Evolutionary conservation across 2,113 vertebrate genomes (phyloP).

Genomic region (Gobiocypris rarus): DNA sequence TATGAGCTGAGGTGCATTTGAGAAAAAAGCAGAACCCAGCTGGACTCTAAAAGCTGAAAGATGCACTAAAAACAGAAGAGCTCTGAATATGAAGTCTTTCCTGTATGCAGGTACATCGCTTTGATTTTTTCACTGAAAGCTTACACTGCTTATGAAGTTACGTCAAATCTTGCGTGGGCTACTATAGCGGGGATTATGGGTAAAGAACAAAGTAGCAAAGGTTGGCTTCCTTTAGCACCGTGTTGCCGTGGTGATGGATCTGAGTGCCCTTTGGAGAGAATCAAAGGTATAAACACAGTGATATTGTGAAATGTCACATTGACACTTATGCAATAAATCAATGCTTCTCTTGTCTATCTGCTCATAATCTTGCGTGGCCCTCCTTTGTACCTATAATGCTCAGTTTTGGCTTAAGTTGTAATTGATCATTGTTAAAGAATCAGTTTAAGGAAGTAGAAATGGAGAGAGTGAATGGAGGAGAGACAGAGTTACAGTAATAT

Average conservation of each 20-base stretch:
- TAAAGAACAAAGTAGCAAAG: conserved; percentile 40
- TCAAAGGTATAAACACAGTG: conserved; percentile 60
- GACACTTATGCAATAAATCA: conserved; percentile 67
- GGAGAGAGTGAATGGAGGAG: conserved; percentile 16
- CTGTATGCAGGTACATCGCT: conserved; percentile 1
- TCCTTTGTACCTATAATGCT: conserved; percentile 40
- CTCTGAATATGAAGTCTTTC: background rate
- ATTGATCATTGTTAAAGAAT: conserved; percentile 61
- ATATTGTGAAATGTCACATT: conserved; percentile 67
- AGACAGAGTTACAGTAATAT: background rate
- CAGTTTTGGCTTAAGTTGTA: conserved; percentile 68
- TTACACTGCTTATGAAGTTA: conserved; percentile 17
- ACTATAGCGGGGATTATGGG: background rate
- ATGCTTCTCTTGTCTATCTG: conserved; percentile 62
- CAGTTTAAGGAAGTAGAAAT: conserved; percentile 7
- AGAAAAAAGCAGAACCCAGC: background rate
- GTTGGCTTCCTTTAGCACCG: conserved; percentile 40
- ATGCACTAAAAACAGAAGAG: background rate
- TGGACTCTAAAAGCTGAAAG: background rate
- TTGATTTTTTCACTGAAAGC: conserved; percentile 8
- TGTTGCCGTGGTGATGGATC: conserved; percentile 54
- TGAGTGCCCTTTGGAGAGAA: conserved; percentile 67
- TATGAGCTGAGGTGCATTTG: background rate
- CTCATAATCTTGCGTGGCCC: conserved; percentile 43
- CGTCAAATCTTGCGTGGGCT: background rate